Conservation (phyloP, 1,140 invertebrate species). For the Drosophila cardini region DNA sequence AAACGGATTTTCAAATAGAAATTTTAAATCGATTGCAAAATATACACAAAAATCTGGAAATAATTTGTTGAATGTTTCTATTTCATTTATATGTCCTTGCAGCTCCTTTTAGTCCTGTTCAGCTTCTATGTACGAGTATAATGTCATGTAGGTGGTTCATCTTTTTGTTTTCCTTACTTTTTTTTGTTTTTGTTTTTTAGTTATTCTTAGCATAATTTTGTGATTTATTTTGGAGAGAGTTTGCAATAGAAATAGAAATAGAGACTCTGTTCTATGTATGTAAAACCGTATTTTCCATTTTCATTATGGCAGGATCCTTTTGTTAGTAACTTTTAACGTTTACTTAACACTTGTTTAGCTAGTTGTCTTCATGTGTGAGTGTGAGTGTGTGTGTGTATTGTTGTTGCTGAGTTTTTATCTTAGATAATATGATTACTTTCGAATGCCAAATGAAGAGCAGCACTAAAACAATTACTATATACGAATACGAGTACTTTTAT, state of each 20-base stretch:
- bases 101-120: constrained; percentile 6
- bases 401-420: constrained; percentile 21
- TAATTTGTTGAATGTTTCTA: constrained; percentile 30
- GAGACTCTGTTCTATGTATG: constrained; percentile 64
- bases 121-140: constrained; percentile 11
- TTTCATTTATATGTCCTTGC: constrained; percentile 5
- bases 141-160: constrained; percentile 33
- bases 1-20: constrained; percentile 10
- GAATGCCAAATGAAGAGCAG: constrained; percentile 42
- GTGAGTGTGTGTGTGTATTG: constrained; percentile 1
- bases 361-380: not conserved
- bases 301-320: constrained; percentile 82
- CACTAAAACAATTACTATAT: constrained; percentile 43
- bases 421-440: constrained; percentile 25
- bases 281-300: constrained; percentile 80
- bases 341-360: constrained; percentile 58
- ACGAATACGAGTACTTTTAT: constrained; percentile 30
- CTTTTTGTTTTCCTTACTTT: constrained; percentile 15
- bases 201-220: constrained; percentile 48
- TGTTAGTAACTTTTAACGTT: constrained; percentile 81
- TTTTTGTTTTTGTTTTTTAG: constrained; percentile 3
- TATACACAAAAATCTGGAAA: constrained; percentile 41
- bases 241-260: constrained; percentile 62
- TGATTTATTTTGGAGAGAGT: constrained; percentile 22
- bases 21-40: constrained; percentile 24